Evolutionary conservation across 2,113 vertebrate genomes (phyloP).

Genomic region (Phocoena phocoena): DNA sequence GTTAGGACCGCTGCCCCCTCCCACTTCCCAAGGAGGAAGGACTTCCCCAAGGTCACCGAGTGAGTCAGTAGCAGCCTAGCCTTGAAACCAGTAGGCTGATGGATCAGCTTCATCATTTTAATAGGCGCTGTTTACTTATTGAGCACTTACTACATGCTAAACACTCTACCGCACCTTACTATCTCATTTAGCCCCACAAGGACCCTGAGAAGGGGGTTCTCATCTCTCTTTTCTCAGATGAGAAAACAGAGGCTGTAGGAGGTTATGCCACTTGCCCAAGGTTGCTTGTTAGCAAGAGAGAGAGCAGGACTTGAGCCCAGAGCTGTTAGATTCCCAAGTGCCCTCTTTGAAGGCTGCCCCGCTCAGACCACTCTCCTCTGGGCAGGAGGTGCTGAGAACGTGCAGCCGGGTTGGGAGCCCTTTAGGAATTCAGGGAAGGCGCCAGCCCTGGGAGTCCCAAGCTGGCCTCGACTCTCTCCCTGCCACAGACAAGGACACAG

Average conservation of each 20-base stretch:
- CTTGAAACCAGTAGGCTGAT: neutral
- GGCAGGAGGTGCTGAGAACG: neutral
- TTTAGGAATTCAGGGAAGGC: neutral
- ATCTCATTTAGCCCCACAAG: fast-evolving
- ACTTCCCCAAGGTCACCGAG: neutral
- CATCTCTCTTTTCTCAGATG: neutral
- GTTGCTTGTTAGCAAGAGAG: neutral
- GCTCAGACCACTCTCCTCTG: fast-evolving
- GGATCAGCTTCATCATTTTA: fast-evolving
- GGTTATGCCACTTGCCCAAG: neutral
- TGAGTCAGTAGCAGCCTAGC: neutral
- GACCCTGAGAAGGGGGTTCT: fast-evolving
- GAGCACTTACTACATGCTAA: fast-evolving
- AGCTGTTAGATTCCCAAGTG: neutral
- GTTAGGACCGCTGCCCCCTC: fast-evolving
- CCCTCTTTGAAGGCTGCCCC: neutral
- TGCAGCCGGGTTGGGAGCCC: fast-evolving
- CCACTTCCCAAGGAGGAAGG: neutral
- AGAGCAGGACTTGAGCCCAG: neutral
- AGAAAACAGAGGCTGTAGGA: neutral
- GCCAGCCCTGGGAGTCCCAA: neutral
- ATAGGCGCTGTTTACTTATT: fast-evolving
- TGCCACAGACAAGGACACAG: neutral
- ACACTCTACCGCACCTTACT: fast-evolving
- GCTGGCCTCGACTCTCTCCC: neutral